Percentiles rank a stretch among this genome's conserved stretches.
These are phyloP conservation scores for Platorchestia sp. DNA, from an alignment of 1,140 invertebrate genomes.

Conservation along the genomic window DNA sequence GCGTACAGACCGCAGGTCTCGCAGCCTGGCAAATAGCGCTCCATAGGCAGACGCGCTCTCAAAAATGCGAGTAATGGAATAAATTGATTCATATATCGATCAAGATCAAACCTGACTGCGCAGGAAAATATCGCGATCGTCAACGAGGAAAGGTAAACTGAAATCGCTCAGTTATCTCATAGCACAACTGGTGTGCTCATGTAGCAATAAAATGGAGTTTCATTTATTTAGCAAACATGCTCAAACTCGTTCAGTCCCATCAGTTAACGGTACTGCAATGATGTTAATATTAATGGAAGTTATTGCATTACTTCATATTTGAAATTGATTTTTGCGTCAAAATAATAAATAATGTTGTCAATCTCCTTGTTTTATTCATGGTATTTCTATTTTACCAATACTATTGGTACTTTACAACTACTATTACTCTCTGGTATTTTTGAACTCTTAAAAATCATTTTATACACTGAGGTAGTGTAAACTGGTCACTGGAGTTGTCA, in stretches of 20 bases:
- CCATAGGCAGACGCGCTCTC: neutral
- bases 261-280: neutral
- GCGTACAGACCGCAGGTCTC: neutral
- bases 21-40: neutral
- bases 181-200: neutral
- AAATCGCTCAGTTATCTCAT: neutral
- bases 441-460: no score
- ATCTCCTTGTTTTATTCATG: no score
- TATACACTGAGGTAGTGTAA: no score
- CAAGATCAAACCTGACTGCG: neutral
- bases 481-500: no score
- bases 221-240: neutral
- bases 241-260: no score
- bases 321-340: no score
- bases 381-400: no score
- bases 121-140: neutral
- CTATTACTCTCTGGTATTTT: no score
- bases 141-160: neutral
- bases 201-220: neutral
- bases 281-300: no score
- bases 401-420: no score
- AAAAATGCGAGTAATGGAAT: neutral
- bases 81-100: neutral
- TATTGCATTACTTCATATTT: no score
- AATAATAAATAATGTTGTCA: no score